A percentile compares a stretch with the other conserved stretches of the same genome.
These are phyloP conservation scores for Patella caerulea DNA, from an alignment of 2,888 invertebrate species.

Conservation along the genomic window DNA sequence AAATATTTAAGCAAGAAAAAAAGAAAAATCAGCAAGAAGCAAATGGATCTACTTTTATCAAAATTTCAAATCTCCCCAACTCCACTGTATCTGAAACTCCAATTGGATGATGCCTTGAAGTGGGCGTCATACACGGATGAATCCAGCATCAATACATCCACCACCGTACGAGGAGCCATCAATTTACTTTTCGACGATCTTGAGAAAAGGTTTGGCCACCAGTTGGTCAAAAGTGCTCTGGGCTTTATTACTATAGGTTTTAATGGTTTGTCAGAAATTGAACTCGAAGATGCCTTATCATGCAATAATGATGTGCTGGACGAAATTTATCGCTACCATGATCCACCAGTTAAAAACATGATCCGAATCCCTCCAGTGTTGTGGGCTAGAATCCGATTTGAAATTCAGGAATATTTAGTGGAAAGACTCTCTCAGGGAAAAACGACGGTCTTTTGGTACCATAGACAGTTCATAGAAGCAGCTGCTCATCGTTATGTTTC, in stretches of 20 bases:
- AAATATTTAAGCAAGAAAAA: conserved; percentile 48
- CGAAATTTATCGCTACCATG: conserved; percentile 65
- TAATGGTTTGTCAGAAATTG: conserved; percentile 63
- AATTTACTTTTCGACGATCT: conserved; percentile 55
- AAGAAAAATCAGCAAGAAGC: conserved; percentile 50
- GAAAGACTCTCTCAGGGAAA: conserved; percentile 61
- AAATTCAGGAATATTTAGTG: conserved; percentile 63
- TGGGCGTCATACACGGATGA: conserved; percentile 58
- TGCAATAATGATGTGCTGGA: conserved; percentile 64
- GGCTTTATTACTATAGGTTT: conserved; percentile 63
- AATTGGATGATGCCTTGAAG: conserved; percentile 58
- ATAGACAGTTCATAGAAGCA: conserved; percentile 64
- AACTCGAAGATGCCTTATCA: conserved; percentile 67
- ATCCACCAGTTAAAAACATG: conserved; percentile 66
- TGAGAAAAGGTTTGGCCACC: conserved; percentile 60
- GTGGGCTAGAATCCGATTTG: conserved; percentile 61
- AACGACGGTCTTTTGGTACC: conserved; percentile 66
- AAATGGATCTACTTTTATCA: conserved; percentile 48
- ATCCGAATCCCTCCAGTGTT: conserved; percentile 63
- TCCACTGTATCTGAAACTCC: conserved; percentile 65
- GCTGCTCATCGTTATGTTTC: conserved; percentile 52
- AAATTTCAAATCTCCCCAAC: conserved; percentile 48
- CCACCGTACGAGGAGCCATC: conserved; percentile 58
- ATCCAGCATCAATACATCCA: conserved; percentile 38
- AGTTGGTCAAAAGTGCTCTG: conserved; percentile 54